phyloP scores from a whole-genome alignment of 2,888 invertebrate genomes.

The Nesidiocoris tenuis region DNA sequence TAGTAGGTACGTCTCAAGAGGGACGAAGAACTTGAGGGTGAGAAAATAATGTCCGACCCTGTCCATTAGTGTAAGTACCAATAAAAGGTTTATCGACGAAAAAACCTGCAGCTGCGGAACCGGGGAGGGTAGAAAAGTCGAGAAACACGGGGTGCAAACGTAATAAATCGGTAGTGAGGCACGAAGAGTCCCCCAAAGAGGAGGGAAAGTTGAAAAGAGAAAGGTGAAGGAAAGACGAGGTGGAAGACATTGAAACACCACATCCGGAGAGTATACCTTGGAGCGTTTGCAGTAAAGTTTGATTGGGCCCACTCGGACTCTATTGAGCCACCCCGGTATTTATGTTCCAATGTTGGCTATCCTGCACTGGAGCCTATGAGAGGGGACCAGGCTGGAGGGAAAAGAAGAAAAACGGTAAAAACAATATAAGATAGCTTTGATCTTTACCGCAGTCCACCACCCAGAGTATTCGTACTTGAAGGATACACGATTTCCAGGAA shows the following conservation, averaged over 20 bases:
- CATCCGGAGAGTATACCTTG: conserved; percentile 19
- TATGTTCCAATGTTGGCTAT: conserved; percentile 31
- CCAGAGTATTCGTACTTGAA: no score
- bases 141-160: not conserved
- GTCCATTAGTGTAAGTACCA: not conserved
- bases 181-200: not conserved
- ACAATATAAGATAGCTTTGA: no score
- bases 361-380: not conserved
- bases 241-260: conserved; percentile 35
- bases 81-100: not conserved
- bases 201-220: not conserved
- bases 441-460: no score
- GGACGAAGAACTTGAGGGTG: no score
- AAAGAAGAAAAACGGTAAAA: not conserved
- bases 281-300: conserved; percentile 43
- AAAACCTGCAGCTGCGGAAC: not conserved
- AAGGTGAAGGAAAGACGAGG: not conserved
- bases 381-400: not conserved
- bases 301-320: conserved; percentile 41
- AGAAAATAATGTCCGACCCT: not conserved
- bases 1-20: not conserved
- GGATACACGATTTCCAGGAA: no score
- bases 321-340: conserved; percentile 40
- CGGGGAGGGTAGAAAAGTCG: not conserved
- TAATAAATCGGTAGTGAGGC: conserved; percentile 23